These are phyloP conservation scores for Diabrotica undecimpunctata DNA, from an alignment of 1,140 invertebrate species.

Conservation along the genomic window DNA sequence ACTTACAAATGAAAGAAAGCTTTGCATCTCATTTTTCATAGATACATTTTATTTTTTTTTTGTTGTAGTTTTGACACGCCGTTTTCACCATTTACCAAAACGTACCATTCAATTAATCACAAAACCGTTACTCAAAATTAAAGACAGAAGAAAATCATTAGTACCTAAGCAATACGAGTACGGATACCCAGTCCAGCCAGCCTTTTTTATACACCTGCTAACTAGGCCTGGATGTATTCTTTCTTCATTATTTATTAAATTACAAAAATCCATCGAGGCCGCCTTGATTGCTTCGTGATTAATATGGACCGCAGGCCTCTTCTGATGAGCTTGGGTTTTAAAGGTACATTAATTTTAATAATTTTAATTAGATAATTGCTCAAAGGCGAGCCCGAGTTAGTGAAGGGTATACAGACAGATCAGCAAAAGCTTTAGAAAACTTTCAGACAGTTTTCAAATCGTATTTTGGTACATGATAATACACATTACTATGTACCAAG, in stretches of 20 bases:
- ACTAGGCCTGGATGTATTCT: slow-evolving; percentile 44
- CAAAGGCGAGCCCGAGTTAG: slow-evolving; percentile 30
- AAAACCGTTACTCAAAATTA: neutral
- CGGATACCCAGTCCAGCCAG: slow-evolving; percentile 18
- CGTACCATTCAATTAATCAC: neutral
- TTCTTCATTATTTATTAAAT: slow-evolving; percentile 49
- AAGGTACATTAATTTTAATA: slow-evolving; percentile 41
- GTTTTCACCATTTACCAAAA: neutral
- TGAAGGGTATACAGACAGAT: slow-evolving; percentile 21
- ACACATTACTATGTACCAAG: no score
- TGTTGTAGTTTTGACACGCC: no score
- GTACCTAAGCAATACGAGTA: slow-evolving; percentile 14
- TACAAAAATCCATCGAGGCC: slow-evolving; percentile 46
- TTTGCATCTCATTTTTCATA: no score
- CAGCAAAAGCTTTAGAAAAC: no score
- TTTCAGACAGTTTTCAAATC: no score
- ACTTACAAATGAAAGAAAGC: no score
- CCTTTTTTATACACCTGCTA: slow-evolving; percentile 47
- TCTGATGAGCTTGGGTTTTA: slow-evolving; percentile 47
- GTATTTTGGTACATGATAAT: no score
- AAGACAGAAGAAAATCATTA: slow-evolving; percentile 2
- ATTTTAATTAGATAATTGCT: slow-evolving; percentile 50
- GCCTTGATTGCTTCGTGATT: slow-evolving; percentile 46
- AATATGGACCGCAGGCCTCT: slow-evolving; percentile 41
- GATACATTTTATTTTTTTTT: no score